Evolutionary conservation across 2,888 invertebrate genomes (phyloP), one percentile per base, ranked within the genome.

Genomic region (Torymus texanus): DNA sequence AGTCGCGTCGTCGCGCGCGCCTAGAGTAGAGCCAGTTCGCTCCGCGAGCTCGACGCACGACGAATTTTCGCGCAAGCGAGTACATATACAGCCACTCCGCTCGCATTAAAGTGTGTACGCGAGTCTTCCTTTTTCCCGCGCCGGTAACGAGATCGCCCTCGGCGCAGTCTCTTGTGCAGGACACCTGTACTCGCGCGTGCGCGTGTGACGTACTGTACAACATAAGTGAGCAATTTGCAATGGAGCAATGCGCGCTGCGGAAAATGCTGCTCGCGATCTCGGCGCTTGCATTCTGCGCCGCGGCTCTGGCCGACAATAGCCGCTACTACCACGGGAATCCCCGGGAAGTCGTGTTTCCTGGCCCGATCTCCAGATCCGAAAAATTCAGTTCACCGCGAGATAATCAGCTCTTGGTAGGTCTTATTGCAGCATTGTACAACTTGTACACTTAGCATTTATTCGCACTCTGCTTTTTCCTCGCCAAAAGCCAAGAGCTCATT

Each of bases 311-410:
- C 12, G 68, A 53, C 12, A 18, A 50, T 8, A 0, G 4, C 0
- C 18, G 41, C 1, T 75, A 51, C 1, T 75, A 51, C 50, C 61
- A 71, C 3, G 68, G 66, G 13, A 29, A 79, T 18, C 11, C 53
- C 24, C 29, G 55, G 24, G 75, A 66, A 18, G 18, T 79, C 61
- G 75, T 75, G 11, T 79, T 79, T 50, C 75, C 75, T 12, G 71
- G 66, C 0, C 66, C 71, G n/a, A 55, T 79, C 11, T 71, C 66
- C 1, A 55, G 51, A n/a, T 0, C 73, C 0, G 50, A 1, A 11
- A 4, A 61, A 2, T 29, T 58, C 13, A 13, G 50, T 16, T 16
- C 11, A 13, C 11, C 24, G 24, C 41, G 41, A 41, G 21, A 70
- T 8, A 75, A 66, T 18, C 16, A 75, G 11, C 55, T 71, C 10